Evolutionary conservation across 2,888 invertebrate species (phyloP), one percentile per base, ranked within the genome.

Genomic region (Drosophila kambysellisi): DNA sequence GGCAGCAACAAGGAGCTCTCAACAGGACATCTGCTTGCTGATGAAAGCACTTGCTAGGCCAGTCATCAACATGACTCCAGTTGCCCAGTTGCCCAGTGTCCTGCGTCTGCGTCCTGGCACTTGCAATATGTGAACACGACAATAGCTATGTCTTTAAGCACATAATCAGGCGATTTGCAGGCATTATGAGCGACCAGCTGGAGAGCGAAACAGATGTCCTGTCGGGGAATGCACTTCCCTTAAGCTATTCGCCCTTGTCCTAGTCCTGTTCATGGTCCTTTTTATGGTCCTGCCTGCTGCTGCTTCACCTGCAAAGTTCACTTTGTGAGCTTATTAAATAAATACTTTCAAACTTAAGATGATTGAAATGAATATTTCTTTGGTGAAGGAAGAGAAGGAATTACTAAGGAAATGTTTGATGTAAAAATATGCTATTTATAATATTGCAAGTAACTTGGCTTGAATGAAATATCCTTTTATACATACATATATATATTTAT

Each of bases 161-260:
- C 76, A 83, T 89, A 89, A 89, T 89, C 88, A 79, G 86, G 61
- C 88, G 82, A 89, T 89, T 89, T 89, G 85, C 84, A 79, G 81
- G 88, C 88, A 88, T 89, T 88, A 79, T 80, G 76, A 53, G 54
- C 63, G 65, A 58, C 50, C 69, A 72, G 58, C 64, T 37, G 30
- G 50, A 50, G 41, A 41, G 60, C 53, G 48, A 33, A 59, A 50
- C 75, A 71, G 63, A 53, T 60, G 71, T 59, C 52, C 9, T 46
- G n/a, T 29, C 37, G 7, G 39, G n/a, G 25, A 51, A 29, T 73
- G 61, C 78, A 64, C 64, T 60, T 60, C 46, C 39, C 50, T 61
- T 61, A 54, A 73, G 78, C 68, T 69, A 56, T 60, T 65, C 56
- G n/a, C 11, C 56, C 56, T 8, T 43, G 60, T 60, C 53, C 69